Evolutionary conservation across 2,888 invertebrate species (phyloP), one percentile per base, ranked within the genome.

Genomic region (Coecobrya sp.): DNA sequence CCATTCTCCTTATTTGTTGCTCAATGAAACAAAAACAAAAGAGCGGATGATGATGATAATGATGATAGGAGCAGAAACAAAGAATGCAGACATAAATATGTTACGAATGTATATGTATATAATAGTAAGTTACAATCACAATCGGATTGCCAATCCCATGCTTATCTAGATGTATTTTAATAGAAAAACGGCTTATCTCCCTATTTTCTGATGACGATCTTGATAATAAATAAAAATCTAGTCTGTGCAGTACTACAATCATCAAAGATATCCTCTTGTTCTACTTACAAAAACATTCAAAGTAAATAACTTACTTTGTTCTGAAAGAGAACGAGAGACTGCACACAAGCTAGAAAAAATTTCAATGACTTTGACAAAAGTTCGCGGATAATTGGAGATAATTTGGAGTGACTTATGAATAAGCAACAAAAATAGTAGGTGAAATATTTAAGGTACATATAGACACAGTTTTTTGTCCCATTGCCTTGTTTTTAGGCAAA

Each of bases 21-120:
- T 89, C 82, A 89, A 89, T 89, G 89, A 82, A 89, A 89, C 89
- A 73, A 89, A 89, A 89, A 89, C 89, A 89, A 87, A 87, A 86
- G 70, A 73, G 45, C 19, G 10, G 22, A 73, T 16, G 36, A 73
- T 73, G 11, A 19, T n/a, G n/a, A 70, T 70, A 42, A 73, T 73
- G 81, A 81, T 55, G 81, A 70, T 36, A 36, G 36, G 70, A 45
- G 73, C 45, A 73, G 73, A 73, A 52, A n/a, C 1, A 81, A 81
- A 55, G 52, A 81, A 81, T 81, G 81, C 30, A 81, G 81, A 81
- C 81, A 81, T 45, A 45, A 73, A 73, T 36, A 70, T 36, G 1
- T n/a, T n/a, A n/a, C n/a, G n/a, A n/a, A n/a, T n/a, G n/a, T n/a
- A 16, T 36, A 30, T 70, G n/a, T 36, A 36, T 36, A 2, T 30